Evolutionary conservation across 2,888 invertebrate genomes (phyloP), one percentile per base, ranked within the genome.

Genomic region (Eupithecia inturbata): DNA sequence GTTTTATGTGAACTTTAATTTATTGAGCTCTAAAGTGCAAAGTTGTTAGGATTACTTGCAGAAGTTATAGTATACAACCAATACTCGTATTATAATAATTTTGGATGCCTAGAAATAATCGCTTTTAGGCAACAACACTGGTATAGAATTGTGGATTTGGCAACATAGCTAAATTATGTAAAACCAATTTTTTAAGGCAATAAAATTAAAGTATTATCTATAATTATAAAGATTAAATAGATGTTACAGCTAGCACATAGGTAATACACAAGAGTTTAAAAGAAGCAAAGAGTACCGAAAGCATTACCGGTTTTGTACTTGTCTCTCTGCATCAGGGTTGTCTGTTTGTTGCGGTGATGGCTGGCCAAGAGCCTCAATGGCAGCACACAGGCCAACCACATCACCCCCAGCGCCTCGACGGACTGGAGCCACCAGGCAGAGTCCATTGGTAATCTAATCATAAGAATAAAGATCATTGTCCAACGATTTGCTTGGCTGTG

Each of bases 291-390:
- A 53, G 22, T 53, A 57, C 14, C 5, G 6, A 26, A 57, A 57
- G n/a, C 16, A 49, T 79, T 87, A 92, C 93, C 92, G 85, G 79
- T 95, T 95, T 68, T 94, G 92, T 73, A 92, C 88, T 67, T 87
- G 90, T 73, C 88, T 84, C 9, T 93, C 94, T 45, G 88, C 80
- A 49, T 87, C 80, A 6, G 91, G 82, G 71, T 86, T 85, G 9
- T 92, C 95, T 53, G 96, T 92, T 87, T 98, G 98, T 70, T 95
- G 92, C 28, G 97, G 97, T 0, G 98, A 97, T 45, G 97, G 96
- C 88, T 98, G 97, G 28, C 97, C 97, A 6, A 99, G 90, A 0
- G 97, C 96, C 89, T 98, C 98, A 49, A 98, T 97, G 0, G 99
- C 98, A 0, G 97, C 97, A 77, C 97, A 95, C 19, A 99, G 92